These are phyloP conservation scores for Petrocephalus schoutedeni DNA, from an alignment of 2,797 vertebrate species.

Conservation along the genomic window DNA sequence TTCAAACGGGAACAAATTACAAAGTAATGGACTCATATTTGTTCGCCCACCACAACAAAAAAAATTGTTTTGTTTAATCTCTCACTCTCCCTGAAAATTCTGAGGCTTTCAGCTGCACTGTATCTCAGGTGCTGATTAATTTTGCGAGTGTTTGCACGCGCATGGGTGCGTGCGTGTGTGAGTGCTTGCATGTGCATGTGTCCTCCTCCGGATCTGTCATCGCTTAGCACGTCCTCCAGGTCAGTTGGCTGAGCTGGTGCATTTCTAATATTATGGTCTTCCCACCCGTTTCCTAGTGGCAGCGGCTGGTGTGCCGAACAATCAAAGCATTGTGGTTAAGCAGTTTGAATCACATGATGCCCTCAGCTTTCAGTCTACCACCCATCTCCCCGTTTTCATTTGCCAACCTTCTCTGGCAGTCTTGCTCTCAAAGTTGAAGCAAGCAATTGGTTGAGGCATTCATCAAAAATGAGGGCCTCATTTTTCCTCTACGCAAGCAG, in stretches of 20 bases:
- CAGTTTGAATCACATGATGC: neutral
- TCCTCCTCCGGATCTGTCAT: neutral
- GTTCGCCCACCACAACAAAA: slow-evolving; percentile 26
- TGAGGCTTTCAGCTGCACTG: neutral
- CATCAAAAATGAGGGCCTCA: neutral
- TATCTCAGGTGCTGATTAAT: slow-evolving; percentile 10
- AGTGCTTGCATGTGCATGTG: neutral
- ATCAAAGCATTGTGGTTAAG: slow-evolving; percentile 12
- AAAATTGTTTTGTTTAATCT: slow-evolving; percentile 8
- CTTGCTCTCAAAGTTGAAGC: neutral
- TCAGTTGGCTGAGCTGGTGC: neutral
- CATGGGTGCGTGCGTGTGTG: neutral
- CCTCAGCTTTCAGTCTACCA: too few relatives aligned
- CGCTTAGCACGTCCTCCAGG: neutral
- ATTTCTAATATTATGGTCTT: neutral
- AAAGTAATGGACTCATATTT: slow-evolving; percentile 37
- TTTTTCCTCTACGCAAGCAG: too few relatives aligned
- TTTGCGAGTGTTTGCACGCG: slow-evolving; percentile 13
- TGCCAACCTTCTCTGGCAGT: neutral
- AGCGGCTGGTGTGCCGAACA: neutral
- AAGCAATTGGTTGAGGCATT: neutral
- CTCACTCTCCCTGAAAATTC: neutral
- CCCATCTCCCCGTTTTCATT: neutral
- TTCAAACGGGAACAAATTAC: slow-evolving; percentile 37
- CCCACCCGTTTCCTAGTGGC: neutral